phyloP scores from a whole-genome alignment of 2,113 vertebrate species.

The Lagopus muta region DNA sequence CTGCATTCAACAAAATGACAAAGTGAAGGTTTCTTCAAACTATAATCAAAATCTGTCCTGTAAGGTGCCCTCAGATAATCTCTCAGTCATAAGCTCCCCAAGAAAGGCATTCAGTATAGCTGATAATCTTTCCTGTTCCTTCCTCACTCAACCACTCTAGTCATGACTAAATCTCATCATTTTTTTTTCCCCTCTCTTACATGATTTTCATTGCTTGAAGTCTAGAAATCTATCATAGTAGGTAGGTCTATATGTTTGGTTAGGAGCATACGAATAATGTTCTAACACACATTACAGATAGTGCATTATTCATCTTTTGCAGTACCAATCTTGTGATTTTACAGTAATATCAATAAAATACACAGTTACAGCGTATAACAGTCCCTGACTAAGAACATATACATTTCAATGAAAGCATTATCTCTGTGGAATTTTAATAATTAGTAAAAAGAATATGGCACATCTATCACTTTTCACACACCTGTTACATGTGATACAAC shows the following conservation, averaged over 20 bases:
- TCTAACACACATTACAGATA: not conserved
- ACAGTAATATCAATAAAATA: not conserved
- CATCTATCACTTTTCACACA: not conserved
- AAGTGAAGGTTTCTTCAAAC: constrained; percentile 58
- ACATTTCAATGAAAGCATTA: not conserved
- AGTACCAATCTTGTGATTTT: not conserved
- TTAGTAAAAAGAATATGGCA: not conserved
- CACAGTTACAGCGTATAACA: not conserved
- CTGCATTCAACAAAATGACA: not conserved
- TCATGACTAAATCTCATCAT: constrained; percentile 3
- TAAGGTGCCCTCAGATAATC: constrained; percentile 49
- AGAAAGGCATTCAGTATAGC: not conserved
- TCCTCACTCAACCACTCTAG: not conserved
- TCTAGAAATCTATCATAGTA: constrained; percentile 4
- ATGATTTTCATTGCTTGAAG: constrained; percentile 32
- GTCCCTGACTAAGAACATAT: not conserved
- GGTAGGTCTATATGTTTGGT: not conserved
- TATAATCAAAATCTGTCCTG: constrained; percentile 54
- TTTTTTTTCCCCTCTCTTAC: not conserved
- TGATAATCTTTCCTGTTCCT: not conserved
- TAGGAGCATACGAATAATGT: not conserved
- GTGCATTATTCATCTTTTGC: not conserved
- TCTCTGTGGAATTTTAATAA: not conserved
- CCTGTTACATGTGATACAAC: not conserved
- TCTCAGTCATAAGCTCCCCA: not conserved